Percentiles rank a stretch among this genome's conserved stretches.
These are phyloP conservation scores for Epinephelus coioides DNA, from an alignment of 2,797 vertebrate genomes.

Conservation along the genomic window DNA sequence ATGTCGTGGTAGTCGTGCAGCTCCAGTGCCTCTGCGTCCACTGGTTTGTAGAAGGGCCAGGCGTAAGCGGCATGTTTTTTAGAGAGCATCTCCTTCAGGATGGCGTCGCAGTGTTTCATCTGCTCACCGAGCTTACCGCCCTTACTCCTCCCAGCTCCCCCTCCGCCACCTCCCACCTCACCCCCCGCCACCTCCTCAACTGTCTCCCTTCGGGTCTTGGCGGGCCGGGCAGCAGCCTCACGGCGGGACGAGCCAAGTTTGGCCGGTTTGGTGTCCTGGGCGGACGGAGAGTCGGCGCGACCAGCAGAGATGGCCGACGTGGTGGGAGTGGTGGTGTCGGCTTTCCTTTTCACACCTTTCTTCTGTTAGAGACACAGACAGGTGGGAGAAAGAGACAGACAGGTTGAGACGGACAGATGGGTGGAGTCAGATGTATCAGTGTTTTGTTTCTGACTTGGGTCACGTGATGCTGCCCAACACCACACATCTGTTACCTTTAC, in stretches of 20 bases:
- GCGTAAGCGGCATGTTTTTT: conserved; percentile 98
- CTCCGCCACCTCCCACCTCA: conserved; percentile 81
- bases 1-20: conserved; percentile 99
- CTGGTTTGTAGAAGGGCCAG: conserved; percentile 98
- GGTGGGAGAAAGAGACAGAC: neutral
- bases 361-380: conserved; percentile 85
- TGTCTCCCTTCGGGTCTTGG: conserved; percentile 93
- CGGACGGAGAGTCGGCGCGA: conserved; percentile 92
- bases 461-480: neutral
- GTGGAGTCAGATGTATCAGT: too few species aligned
- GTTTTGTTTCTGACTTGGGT: neutral
- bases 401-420: neutral
- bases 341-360: conserved; percentile 99
- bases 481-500: conserved; percentile 86
- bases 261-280: conserved; percentile 90
- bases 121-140: conserved; percentile 92
- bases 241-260: conserved; percentile 90
- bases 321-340: conserved; percentile 97
- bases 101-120: conserved; percentile 96
- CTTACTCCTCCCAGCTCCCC: conserved; percentile 78
- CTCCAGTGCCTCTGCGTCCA: conserved; percentile 96
- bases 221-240: conserved; percentile 92
- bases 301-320: conserved; percentile 95
- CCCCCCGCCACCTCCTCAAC: conserved; percentile 84
- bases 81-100: conserved; percentile 96